Conservation (phyloP, 2,797 vertebrate genomes). For the Mus minutoides region DNA sequence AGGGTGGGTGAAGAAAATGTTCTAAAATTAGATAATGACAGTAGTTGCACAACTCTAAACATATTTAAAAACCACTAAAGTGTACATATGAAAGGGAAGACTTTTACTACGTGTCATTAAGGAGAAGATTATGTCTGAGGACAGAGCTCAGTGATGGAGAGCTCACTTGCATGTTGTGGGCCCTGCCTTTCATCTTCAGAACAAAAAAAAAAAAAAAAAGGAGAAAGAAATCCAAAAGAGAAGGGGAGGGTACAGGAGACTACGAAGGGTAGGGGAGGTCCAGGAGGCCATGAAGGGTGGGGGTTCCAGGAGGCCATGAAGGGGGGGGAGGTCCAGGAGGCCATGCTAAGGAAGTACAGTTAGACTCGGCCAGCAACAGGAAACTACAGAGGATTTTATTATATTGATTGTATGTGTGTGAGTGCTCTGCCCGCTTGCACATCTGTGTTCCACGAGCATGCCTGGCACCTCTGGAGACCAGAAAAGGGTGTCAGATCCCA, state of each 20-base stretch:
- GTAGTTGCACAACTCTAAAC: slow-evolving; percentile 10
- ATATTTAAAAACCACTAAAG: slow-evolving; percentile 10
- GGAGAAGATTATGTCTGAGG: background rate
- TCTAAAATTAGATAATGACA: slow-evolving; percentile 24
- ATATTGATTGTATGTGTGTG: background rate
- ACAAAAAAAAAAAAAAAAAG: background rate
- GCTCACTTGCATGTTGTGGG: background rate
- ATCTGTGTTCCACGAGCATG: too few species aligned
- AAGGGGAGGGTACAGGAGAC: background rate
- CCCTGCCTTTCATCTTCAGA: background rate
- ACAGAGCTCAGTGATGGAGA: background rate
- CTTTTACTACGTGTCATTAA: background rate
- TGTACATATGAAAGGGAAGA: background rate
- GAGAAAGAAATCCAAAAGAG: background rate
- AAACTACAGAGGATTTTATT: background rate
- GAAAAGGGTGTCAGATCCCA: background rate
- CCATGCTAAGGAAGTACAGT: background rate
- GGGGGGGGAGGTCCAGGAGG: background rate
- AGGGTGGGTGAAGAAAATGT: background rate
- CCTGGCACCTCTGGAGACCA: too few species aligned
- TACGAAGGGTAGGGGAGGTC: too few species aligned
- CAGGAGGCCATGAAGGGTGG: too few species aligned
- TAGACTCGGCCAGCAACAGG: background rate
- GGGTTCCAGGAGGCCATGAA: too few species aligned
- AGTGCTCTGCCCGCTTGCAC: background rate